These are phyloP conservation scores for Furcifer pardalis DNA, from an alignment of 2,797 vertebrate genomes.

Conservation along the genomic window DNA sequence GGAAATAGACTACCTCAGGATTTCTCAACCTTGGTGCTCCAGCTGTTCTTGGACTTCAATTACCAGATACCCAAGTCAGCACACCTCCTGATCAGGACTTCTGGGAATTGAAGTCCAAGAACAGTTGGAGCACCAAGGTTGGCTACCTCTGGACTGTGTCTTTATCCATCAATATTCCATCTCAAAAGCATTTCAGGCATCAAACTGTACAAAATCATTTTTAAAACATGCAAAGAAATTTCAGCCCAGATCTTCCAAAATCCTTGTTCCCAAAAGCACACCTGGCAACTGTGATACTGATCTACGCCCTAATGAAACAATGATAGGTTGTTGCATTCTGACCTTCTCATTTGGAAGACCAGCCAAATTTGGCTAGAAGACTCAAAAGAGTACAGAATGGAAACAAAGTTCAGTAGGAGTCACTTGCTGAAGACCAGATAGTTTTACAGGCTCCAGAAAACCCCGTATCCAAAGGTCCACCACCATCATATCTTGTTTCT, in stretches of 20 bases:
- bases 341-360: slow-evolving; percentile 36
- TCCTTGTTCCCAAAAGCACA: slow-evolving; percentile 62
- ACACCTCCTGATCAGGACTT: too few relatives aligned
- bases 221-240: slow-evolving; percentile 61
- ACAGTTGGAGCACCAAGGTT: too few relatives aligned
- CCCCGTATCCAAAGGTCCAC: slow-evolving; percentile 23
- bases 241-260: slow-evolving; percentile 49
- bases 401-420: neutral
- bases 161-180: slow-evolving; percentile 67
- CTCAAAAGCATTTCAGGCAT: slow-evolving; percentile 70
- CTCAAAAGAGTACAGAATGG: slow-evolving; percentile 30
- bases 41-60: too few relatives aligned
- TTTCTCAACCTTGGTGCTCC: too few relatives aligned
- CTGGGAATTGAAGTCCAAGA: too few relatives aligned
- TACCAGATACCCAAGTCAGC: too few relatives aligned
- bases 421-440: neutral
- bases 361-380: slow-evolving; percentile 55
- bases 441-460: slow-evolving; percentile 44
- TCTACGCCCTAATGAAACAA: slow-evolving; percentile 59
- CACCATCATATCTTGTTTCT: neutral
- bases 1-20: too few relatives aligned
- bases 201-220: slow-evolving; percentile 65
- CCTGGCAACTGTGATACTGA: slow-evolving; percentile 62
- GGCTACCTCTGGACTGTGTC: slow-evolving; percentile 43
- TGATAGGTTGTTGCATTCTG: slow-evolving; percentile 61